Evolutionary conservation across 2,113 vertebrate genomes (phyloP).

Genomic region (Equus quagga): DNA sequence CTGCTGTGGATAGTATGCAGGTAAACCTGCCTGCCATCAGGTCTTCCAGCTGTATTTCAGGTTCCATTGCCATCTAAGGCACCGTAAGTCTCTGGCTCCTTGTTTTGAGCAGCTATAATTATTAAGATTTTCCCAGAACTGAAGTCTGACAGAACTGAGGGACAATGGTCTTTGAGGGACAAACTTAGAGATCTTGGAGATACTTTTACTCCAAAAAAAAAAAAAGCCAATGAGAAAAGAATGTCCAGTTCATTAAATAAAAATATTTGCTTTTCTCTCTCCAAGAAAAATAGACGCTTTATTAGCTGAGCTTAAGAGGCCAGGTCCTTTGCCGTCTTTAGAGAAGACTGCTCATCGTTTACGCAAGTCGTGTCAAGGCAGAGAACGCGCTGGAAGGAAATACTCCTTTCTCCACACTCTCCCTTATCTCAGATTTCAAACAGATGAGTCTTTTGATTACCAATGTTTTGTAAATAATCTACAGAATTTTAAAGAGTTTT

Average conservation of each 20-base stretch:
- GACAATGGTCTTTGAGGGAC: not conserved
- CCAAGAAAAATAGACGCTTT: not conserved
- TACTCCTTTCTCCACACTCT: not conserved
- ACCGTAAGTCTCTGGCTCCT: not conserved
- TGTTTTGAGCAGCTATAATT: not conserved
- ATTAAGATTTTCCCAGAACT: not conserved
- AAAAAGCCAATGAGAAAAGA: not conserved
- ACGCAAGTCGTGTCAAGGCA: not conserved
- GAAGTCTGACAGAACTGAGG: not conserved
- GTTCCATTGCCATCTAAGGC: not conserved
- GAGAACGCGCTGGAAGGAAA: not conserved
- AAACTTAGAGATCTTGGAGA: not conserved
- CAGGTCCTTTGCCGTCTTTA: not conserved
- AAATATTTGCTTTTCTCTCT: not conserved
- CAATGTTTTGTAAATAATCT: not conserved
- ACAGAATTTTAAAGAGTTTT: not conserved
- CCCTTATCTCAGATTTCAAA: not conserved
- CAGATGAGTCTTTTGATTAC: not conserved
- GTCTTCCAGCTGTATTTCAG: not conserved
- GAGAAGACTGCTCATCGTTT: not conserved
- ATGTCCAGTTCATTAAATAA: not conserved
- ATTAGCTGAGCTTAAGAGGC: not conserved
- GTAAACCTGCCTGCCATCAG: not conserved
- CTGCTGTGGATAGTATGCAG: fast-evolving
- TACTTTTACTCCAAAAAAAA: not conserved